phyloP scores from a whole-genome alignment of 2,888 invertebrate species.

The Aradus depressus region DNA sequence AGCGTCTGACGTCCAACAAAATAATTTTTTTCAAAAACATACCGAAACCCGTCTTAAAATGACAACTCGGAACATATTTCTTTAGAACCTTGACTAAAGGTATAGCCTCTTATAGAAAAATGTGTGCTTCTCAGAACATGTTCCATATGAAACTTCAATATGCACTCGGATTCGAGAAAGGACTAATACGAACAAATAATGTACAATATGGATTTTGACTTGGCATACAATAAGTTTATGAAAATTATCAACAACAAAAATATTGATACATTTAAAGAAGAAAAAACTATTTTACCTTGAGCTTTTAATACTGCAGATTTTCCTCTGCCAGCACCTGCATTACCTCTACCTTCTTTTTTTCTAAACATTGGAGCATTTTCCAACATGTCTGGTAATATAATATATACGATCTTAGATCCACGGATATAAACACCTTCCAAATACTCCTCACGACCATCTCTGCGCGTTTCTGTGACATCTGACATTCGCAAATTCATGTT shows the following conservation, averaged over 20 bases:
- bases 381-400: constrained; percentile 97
- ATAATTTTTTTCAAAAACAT: no score
- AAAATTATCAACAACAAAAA: neutral
- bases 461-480: constrained; percentile 86
- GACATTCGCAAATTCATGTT: constrained; percentile 99
- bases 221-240: no score
- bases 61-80: no score
- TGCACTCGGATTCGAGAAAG: no score
- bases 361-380: constrained; percentile 98
- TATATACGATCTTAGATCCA: constrained; percentile 93
- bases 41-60: no score
- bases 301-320: constrained; percentile 87
- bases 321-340: constrained; percentile 50
- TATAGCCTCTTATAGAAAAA: no score
- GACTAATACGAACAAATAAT: no score
- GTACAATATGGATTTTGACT: no score
- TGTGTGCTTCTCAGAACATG: no score
- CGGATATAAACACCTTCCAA: constrained; percentile 97
- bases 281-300: constrained; percentile 53
- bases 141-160: no score
- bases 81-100: no score
- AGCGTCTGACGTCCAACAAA: no score
- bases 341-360: constrained; percentile 65
- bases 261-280: neutral
- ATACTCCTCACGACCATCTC: constrained; percentile 87